Conservation (phyloP, 2,113 vertebrate genomes). For the Sinocyclocheilus maitianheensis region DNA sequence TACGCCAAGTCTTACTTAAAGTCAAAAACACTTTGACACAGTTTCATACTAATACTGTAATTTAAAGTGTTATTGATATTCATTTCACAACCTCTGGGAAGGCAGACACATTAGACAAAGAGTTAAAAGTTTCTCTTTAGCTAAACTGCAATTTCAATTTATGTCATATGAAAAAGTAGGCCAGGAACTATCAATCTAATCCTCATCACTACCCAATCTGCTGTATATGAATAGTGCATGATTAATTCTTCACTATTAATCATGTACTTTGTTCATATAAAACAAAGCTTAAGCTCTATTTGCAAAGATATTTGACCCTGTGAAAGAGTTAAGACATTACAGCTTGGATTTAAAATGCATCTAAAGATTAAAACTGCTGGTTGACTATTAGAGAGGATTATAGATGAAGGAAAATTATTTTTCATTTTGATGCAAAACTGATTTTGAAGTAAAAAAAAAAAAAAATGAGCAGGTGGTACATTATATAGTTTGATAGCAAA, state of each 20-base stretch:
- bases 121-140: slow-evolving; percentile 68
- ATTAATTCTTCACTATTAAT: slow-evolving; percentile 87
- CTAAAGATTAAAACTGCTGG: slow-evolving; percentile 86
- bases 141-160: slow-evolving; percentile 74
- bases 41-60: background rate
- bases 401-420: slow-evolving; percentile 84
- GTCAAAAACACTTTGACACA: background rate
- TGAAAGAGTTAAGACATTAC: slow-evolving; percentile 84
- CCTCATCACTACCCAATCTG: slow-evolving; percentile 81
- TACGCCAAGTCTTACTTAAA: background rate
- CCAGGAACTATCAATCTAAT: slow-evolving; percentile 74
- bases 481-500: slow-evolving; percentile 65
- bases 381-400: slow-evolving; percentile 83
- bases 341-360: slow-evolving; percentile 84
- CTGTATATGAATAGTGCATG: slow-evolving; percentile 80
- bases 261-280: slow-evolving; percentile 87
- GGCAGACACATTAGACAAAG: slow-evolving; percentile 39
- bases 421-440: slow-evolving; percentile 80
- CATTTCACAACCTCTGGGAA: background rate
- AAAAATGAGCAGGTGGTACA: slow-evolving; percentile 76
- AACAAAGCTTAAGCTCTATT: slow-evolving; percentile 86
- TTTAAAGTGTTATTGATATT: background rate
- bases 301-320: slow-evolving; percentile 85
- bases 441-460: slow-evolving; percentile 66
- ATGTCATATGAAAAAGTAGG: slow-evolving; percentile 80